phyloP scores from a whole-genome alignment of 2,797 vertebrate species.

The Lithobates sylvaticus region DNA sequence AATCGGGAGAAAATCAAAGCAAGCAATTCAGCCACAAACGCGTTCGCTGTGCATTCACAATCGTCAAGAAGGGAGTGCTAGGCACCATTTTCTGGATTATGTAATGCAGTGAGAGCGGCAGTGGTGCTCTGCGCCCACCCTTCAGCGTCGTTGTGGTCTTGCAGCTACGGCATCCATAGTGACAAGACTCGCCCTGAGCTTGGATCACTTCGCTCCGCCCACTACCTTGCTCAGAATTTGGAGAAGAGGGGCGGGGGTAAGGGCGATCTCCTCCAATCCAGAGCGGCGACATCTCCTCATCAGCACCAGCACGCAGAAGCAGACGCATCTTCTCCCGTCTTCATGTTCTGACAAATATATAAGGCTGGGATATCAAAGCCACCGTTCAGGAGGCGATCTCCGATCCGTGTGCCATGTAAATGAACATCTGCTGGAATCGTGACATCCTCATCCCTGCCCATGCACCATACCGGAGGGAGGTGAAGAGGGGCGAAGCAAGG shows the following conservation, averaged over 20 bases:
- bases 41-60: too few species aligned
- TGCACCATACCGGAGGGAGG: background rate
- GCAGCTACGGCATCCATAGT: constrained; percentile 1
- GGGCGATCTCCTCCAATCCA: constrained; percentile 22
- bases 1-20: too few species aligned
- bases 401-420: background rate
- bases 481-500: background rate
- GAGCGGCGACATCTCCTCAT: constrained; percentile 31
- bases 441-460: background rate
- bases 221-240: constrained; percentile 36
- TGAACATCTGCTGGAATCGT: background rate
- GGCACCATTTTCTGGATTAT: background rate
- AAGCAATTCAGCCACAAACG: background rate
- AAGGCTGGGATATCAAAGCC: background rate
- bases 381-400: background rate
- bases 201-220: constrained; percentile 33
- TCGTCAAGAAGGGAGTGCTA: too few species aligned
- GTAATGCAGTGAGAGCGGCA: background rate
- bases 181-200: constrained; percentile 22
- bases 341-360: constrained; percentile 15
- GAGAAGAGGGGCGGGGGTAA: constrained; percentile 44
- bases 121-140: background rate
- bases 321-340: constrained; percentile 12
- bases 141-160: background rate
- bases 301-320: constrained; percentile 41